Conservation (phyloP, 2,797 vertebrate genomes). For the Anguilla anguilla region DNA sequence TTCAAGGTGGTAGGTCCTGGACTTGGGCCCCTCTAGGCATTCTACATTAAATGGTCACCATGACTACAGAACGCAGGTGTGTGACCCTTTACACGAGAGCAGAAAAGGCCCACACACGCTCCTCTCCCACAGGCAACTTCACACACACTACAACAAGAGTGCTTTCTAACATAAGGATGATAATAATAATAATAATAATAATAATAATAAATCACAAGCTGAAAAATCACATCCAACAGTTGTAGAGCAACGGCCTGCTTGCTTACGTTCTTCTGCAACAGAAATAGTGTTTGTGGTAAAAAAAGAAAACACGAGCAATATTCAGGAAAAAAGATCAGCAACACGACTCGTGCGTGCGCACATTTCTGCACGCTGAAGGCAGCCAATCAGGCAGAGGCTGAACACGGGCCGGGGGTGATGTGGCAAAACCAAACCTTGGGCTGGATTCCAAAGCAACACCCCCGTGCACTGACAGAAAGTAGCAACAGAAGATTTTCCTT, state of each 20-base stretch:
- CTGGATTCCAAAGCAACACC: not conserved
- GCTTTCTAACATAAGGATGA: not conserved
- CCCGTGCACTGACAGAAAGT: not conserved
- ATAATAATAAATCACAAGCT: not conserved
- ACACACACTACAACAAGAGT: not conserved
- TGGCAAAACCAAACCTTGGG: not conserved
- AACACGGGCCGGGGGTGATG: not conserved
- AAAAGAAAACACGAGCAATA: not conserved
- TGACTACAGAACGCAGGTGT: constrained; percentile 11
- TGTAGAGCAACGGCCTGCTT: not conserved
- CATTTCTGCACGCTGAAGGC: not conserved
- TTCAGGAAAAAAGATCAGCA: not conserved
- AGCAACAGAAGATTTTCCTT: not conserved
- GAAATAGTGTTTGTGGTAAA: not conserved
- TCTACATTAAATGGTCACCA: constrained; percentile 11
- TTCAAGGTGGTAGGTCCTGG: not conserved
- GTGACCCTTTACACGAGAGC: constrained; percentile 2
- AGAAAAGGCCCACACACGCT: not conserved
- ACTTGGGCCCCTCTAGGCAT: not conserved
- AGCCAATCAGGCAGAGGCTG: not conserved
- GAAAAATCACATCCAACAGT: not conserved
- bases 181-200: not conserved
- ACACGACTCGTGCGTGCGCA: not conserved
- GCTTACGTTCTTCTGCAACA: not conserved
- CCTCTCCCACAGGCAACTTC: not conserved